Evolutionary conservation across 1,140 invertebrate genomes (phyloP).

Genomic region (Chironomus tepperi): DNA sequence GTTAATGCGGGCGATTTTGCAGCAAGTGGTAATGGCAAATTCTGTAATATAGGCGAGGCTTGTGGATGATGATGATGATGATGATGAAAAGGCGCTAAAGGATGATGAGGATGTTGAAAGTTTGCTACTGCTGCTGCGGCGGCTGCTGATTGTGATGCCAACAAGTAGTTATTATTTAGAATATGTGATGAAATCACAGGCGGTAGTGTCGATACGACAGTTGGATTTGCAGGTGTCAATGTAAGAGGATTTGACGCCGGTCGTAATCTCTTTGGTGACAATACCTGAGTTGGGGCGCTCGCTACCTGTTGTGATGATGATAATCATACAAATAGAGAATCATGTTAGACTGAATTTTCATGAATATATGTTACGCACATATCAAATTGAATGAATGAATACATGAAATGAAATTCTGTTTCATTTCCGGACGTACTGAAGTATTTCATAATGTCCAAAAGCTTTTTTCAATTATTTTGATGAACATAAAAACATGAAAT

Average conservation of each 20-base stretch:
- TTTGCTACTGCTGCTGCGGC: background rate
- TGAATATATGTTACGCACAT: background rate
- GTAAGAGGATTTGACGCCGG: slow-evolving; percentile 29
- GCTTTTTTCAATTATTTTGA: too few species aligned
- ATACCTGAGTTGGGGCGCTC: slow-evolving; percentile 41
- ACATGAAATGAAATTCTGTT: too few species aligned
- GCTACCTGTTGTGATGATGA: slow-evolving; percentile 29
- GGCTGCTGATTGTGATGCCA: background rate
- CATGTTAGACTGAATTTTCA: background rate
- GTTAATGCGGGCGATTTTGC: slow-evolving; percentile 25
- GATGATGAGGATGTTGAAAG: slow-evolving; percentile 17
- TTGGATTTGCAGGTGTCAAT: background rate
- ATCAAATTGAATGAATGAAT: too few species aligned
- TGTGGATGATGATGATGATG: slow-evolving; percentile 10
- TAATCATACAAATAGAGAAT: background rate
- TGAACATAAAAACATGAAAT: background rate
- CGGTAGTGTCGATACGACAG: slow-evolving; percentile 19
- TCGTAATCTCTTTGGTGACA: slow-evolving; percentile 41
- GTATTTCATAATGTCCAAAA: too few species aligned
- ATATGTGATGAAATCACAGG: slow-evolving; percentile 15
- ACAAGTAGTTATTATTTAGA: slow-evolving; percentile 16
- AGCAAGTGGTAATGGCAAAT: slow-evolving; percentile 30
- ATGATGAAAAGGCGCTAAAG: background rate
- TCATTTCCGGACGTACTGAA: too few species aligned
- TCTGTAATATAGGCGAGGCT: slow-evolving; percentile 36